Evolutionary conservation across 2,888 invertebrate genomes (phyloP).

Genomic region (Protula sp.): DNA sequence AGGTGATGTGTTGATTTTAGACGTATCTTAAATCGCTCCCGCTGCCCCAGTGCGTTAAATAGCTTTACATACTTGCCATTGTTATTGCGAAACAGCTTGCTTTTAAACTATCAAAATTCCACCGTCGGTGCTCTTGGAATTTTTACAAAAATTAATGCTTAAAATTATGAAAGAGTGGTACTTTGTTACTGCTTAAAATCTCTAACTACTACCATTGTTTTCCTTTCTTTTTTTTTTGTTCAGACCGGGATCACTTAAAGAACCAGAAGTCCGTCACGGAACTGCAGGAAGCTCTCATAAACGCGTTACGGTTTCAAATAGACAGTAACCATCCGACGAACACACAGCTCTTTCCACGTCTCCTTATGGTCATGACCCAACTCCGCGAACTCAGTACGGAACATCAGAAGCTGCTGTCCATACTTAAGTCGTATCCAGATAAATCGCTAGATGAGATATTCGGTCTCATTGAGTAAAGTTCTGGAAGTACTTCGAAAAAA

Average conservation of each 20-base stretch:
- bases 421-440: neutral
- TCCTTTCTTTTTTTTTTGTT: slow-evolving; percentile 32
- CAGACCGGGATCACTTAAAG: slow-evolving; percentile 46
- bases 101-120: too few relatives aligned
- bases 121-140: too few relatives aligned
- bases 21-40: too few relatives aligned
- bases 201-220: too few relatives aligned
- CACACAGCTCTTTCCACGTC: slow-evolving; percentile 40
- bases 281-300: slow-evolving; percentile 47
- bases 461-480: neutral
- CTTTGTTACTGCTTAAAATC: too few relatives aligned
- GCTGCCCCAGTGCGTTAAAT: too few relatives aligned
- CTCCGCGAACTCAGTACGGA: slow-evolving; percentile 51
- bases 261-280: slow-evolving; percentile 46
- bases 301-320: slow-evolving; percentile 46
- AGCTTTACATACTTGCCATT: too few relatives aligned
- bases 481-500: too few relatives aligned
- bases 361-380: slow-evolving; percentile 51
- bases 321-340: slow-evolving; percentile 30
- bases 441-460: neutral
- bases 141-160: too few relatives aligned
- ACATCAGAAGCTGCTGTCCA: slow-evolving; percentile 42
- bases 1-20: slow-evolving; percentile 27
- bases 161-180: too few relatives aligned
- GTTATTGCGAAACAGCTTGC: too few relatives aligned